Evolutionary conservation across 2,113 vertebrate genomes (phyloP).

Genomic region (Cyphomyrus plagiostoma): DNA sequence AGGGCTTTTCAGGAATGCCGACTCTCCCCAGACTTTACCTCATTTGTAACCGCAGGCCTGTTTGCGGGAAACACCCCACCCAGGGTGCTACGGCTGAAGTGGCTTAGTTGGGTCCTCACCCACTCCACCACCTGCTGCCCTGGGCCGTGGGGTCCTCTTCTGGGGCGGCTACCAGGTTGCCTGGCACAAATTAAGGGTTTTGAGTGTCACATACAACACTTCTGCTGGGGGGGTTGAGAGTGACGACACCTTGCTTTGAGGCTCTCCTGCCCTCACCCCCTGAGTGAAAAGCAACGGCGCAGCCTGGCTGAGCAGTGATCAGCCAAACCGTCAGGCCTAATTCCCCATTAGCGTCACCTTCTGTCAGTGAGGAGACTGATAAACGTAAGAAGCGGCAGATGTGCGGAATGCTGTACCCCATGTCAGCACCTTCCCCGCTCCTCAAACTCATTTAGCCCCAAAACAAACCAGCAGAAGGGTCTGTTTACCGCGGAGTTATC

Average conservation of each 20-base stretch:
- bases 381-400: constrained; percentile 33
- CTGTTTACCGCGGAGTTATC: neutral
- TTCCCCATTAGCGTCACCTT: neutral
- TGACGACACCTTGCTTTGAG: neutral
- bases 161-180: neutral
- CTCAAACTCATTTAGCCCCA: neutral
- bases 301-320: neutral
- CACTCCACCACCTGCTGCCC: neutral
- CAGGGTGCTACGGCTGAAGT: neutral
- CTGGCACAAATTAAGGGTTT: neutral
- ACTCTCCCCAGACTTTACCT: neutral
- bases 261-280: neutral
- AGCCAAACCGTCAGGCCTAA: neutral
- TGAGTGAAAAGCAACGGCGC: neutral
- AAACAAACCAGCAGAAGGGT: neutral
- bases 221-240: neutral
- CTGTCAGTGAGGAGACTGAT: constrained; percentile 47
- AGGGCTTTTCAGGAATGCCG: neutral
- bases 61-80: neutral
- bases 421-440: neutral
- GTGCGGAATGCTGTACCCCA: neutral
- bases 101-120: neutral
- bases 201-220: neutral
- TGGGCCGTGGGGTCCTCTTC: neutral
- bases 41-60: neutral